A percentile compares a stretch with the other conserved stretches of the same genome.
Evolutionary conservation across 2,113 vertebrate genomes (phyloP).

Genomic region (Onychostoma macrolepis): DNA sequence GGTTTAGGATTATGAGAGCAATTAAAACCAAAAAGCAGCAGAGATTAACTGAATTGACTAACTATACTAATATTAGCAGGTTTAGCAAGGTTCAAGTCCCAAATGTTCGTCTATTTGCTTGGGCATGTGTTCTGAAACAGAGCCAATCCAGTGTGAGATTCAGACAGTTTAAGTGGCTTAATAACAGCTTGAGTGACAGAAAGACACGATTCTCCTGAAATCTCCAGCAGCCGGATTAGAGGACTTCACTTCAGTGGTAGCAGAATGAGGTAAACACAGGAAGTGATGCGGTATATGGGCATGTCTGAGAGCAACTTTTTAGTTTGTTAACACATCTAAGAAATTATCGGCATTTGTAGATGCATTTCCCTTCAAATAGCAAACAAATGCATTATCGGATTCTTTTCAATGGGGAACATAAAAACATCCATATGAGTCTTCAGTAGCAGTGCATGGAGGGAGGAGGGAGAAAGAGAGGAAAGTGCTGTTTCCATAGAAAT

Average conservation of each 20-base stretch:
- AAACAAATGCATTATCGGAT: not conserved
- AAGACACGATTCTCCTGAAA: constrained; percentile 22
- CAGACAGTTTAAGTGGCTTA: constrained; percentile 27
- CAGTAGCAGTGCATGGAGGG: not conserved
- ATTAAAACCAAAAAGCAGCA: not conserved
- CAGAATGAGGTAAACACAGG: constrained; percentile 7
- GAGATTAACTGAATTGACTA: not conserved
- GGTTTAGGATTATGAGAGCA: not conserved
- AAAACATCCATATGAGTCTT: not conserved
- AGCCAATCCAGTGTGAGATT: not conserved
- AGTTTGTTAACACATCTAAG: not conserved
- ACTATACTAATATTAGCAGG: not conserved
- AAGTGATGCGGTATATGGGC: constrained; percentile 6
- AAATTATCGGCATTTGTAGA: not conserved
- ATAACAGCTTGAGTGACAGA: constrained; percentile 7
- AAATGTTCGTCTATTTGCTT: not conserved
- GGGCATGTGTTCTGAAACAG: not conserved
- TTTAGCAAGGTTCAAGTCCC: constrained; percentile 3
- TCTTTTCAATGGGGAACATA: not conserved
- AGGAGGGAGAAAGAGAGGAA: constrained; percentile 11
- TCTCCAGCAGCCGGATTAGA: constrained; percentile 32
- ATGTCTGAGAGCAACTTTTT: not conserved
- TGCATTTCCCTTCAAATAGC: not conserved
- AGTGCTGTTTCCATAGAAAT: constrained; percentile 79
- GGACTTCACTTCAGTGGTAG: not conserved